These are phyloP conservation scores for Drosophila cardini DNA, from an alignment of 1,140 invertebrate genomes.

Conservation along the genomic window DNA sequence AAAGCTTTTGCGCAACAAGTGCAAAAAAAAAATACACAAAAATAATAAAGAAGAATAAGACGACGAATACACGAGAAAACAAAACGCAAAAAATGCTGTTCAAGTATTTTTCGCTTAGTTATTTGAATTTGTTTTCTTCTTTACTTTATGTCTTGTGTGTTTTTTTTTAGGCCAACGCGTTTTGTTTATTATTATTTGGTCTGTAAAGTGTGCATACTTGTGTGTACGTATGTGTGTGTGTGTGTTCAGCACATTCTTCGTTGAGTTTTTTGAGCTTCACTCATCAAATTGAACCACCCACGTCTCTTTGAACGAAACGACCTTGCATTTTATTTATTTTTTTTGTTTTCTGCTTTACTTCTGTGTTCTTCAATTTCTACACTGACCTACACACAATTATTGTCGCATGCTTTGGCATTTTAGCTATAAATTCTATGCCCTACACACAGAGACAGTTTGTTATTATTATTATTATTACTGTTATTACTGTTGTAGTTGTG, in stretches of 20 bases:
- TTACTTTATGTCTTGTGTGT: conserved; percentile 9
- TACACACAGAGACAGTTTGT: conserved; percentile 13
- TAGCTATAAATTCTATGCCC: conserved; percentile 42
- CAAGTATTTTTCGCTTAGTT: conserved; percentile 42
- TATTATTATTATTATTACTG: conserved; percentile 46
- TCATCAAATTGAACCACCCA: conserved; percentile 38
- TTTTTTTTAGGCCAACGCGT: conserved; percentile 23
- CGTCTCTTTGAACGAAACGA: conserved; percentile 41
- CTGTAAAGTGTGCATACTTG: neutral
- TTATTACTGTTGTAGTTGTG: neutral
- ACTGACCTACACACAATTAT: conserved; percentile 61
- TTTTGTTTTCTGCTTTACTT: neutral
- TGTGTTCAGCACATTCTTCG: conserved; percentile 34
- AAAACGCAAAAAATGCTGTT: conserved; percentile 28
- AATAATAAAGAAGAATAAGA: conserved; percentile 19
- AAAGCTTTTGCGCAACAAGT: conserved; percentile 75
- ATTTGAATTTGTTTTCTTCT: conserved; percentile 40
- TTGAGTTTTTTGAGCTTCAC: conserved; percentile 15
- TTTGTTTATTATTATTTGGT: conserved; percentile 18
- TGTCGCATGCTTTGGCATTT: conserved; percentile 34
- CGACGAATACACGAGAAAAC: conserved; percentile 36
- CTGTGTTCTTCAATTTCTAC: conserved; percentile 39
- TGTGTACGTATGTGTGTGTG: neutral
- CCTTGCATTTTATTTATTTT: conserved; percentile 45
- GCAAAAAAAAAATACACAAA: conserved; percentile 44